Conservation (phyloP, 2,888 invertebrate genomes). For the Epinotia ramella region DNA sequence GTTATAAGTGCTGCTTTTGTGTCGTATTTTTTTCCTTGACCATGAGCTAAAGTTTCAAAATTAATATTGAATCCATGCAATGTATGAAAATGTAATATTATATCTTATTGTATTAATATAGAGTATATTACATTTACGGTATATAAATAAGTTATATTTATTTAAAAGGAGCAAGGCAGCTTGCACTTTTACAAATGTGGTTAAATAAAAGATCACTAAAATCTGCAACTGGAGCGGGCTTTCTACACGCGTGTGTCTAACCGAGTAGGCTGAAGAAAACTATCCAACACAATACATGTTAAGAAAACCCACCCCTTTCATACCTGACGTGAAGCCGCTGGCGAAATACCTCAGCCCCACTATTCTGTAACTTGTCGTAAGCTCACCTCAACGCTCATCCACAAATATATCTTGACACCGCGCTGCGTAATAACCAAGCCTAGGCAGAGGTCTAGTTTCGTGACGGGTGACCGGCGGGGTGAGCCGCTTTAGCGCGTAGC, state of each 20-base stretch:
- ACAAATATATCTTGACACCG: too few species aligned
- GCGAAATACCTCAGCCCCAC: conserved; percentile 37
- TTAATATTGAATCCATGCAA: not conserved
- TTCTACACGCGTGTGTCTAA: conserved; percentile 28
- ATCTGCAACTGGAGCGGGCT: conserved; percentile 4
- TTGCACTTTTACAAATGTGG: not conserved
- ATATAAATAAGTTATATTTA: not conserved
- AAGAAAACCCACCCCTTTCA: conserved; percentile 42
- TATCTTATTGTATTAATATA: not conserved
- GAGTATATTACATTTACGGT: not conserved
- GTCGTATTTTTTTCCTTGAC: not conserved
- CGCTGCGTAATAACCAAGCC: too few species aligned
- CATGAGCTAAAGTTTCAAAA: not conserved
- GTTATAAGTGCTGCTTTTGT: not conserved
- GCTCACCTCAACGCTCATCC: too few species aligned
- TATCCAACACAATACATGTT: conserved; percentile 26
- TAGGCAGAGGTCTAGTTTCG: too few species aligned
- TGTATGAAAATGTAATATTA: not conserved
- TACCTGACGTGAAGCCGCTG: conserved; percentile 40
- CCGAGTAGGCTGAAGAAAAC: conserved; percentile 31
- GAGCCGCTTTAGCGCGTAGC: too few species aligned
- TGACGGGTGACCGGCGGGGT: too few species aligned
- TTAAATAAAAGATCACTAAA: conserved; percentile 3
- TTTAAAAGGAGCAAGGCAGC: not conserved
- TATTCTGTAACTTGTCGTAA: too few species aligned